These are phyloP conservation scores for Theropithecus gelada DNA, from an alignment of 2,113 vertebrate genomes.

Conservation along the genomic window DNA sequence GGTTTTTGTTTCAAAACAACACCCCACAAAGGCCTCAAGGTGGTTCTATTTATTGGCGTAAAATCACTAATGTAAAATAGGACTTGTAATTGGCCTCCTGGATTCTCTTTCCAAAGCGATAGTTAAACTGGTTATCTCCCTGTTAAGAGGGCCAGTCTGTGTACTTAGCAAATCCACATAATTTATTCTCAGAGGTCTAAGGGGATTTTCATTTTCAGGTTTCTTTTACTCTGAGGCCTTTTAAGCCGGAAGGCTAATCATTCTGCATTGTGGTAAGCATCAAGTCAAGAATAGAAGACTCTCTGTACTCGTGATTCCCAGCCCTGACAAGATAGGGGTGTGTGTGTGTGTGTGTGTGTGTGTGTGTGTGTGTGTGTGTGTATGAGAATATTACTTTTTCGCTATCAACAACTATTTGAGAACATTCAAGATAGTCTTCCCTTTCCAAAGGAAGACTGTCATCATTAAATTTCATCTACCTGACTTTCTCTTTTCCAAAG, in stretches of 20 bases:
- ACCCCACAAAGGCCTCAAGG: constrained; percentile 6
- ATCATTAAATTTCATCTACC: background rate
- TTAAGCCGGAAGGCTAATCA: constrained; percentile 54
- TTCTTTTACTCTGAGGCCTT: constrained; percentile 60
- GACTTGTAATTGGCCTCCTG: background rate
- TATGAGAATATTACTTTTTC: background rate
- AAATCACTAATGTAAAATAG: constrained; percentile 73
- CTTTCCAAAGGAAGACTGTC: constrained; percentile 18
- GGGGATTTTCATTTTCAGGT: constrained; percentile 61
- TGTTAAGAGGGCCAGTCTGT: constrained; percentile 47
- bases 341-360: background rate
- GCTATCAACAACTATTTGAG: background rate
- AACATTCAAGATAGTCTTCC: background rate
- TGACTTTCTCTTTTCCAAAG: background rate
- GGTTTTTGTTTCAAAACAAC: constrained; percentile 60
- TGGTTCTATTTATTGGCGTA: constrained; percentile 56
- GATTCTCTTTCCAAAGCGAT: background rate
- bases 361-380: background rate
- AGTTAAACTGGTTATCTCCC: constrained; percentile 39
- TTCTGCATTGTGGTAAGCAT: background rate
- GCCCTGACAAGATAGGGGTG: background rate
- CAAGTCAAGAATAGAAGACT: constrained; percentile 16
- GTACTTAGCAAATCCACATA: constrained; percentile 68
- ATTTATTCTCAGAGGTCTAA: constrained; percentile 69
- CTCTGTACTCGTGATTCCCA: no score